These are phyloP conservation scores for Chaetops frenatus DNA, from an alignment of 2,113 vertebrate species.

Conservation along the genomic window DNA sequence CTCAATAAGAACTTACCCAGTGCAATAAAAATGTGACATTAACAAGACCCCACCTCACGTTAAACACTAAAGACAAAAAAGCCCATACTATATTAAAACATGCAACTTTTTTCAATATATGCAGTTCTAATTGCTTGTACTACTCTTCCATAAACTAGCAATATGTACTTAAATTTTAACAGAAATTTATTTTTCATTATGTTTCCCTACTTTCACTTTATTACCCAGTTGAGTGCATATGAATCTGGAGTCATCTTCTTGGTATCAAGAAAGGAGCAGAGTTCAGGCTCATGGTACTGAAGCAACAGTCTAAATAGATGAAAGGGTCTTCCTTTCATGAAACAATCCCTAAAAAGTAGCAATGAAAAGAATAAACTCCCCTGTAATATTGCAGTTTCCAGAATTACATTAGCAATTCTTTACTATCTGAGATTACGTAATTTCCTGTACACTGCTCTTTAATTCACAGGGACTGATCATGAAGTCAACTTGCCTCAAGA, in stretches of 20 bases:
- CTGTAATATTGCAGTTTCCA: background rate
- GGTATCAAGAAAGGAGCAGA: slow-evolving; percentile 96
- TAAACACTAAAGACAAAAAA: background rate
- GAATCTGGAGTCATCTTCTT: slow-evolving; percentile 98
- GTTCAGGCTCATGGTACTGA: slow-evolving; percentile 97
- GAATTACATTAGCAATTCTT: background rate
- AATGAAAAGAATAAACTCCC: background rate
- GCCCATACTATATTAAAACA: background rate
- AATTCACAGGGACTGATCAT: background rate
- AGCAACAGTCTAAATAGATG: slow-evolving; percentile 94
- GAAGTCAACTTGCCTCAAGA: background rate
- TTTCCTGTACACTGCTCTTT: background rate
- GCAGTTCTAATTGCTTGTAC: background rate
- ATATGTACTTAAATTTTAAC: background rate
- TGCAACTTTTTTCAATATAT: background rate
- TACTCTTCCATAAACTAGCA: background rate
- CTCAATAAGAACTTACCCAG: background rate
- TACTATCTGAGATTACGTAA: background rate
- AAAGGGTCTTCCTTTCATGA: slow-evolving; percentile 89
- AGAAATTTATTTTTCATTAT: slow-evolving; percentile 75
- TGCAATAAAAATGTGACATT: background rate
- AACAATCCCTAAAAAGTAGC: slow-evolving; percentile 83
- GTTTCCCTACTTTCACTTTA: slow-evolving; percentile 79
- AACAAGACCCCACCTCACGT: background rate
- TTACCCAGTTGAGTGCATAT: slow-evolving; percentile 94